Base-by-base conservation (phyloP, 2,888 invertebrate genomes). In the Eledona agricola region DNA sequence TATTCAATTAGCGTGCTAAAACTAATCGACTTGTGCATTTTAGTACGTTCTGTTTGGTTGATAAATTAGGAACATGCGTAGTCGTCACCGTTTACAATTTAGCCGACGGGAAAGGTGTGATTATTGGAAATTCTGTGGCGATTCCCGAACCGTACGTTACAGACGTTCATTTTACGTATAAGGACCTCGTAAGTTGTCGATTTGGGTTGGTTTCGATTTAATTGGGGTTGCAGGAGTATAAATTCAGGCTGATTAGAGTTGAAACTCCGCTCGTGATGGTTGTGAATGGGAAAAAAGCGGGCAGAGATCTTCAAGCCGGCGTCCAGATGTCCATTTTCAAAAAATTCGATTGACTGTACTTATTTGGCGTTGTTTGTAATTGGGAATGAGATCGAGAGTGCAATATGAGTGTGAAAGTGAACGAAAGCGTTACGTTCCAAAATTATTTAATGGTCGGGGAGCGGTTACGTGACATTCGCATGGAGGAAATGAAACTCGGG, bases 21-120 rank as follows among this genome's bases (percentile, higher is more conserved):
- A 32, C 13, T 22, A 25, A 17, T 19, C 26, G 5, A n/a, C 2
- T 43, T 31, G 3, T 32, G 7, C 9, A 43, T 52, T 58, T 77
- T 82, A 92, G 91, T 74, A 87, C 90, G 20, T 91, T 92, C 76
- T 92, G 90, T 66, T 75, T 93, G 69, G 82, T 90, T 28, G 93
- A 93, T 77, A 82, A 83, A 60, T 82, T 84, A 46, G 83, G 84
- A 76, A 79, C 79, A 1, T 90, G 90, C 69, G 77, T 87, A 32
- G 83, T 85, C 10, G 90, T 93, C 52, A 89, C 89, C 1, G 85
- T 93, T 29, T 94, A 91, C 77, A 93, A 94, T 79, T 81, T 92
- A 75, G 89, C 89, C 3, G 83, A 86, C 67, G 90, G 90, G 0
- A 85, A 85, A 70, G 93, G 93, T 25, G 87, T 89, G 40, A 89